Conservation (phyloP, 1,140 invertebrate species). For the Magallana angulata region DNA sequence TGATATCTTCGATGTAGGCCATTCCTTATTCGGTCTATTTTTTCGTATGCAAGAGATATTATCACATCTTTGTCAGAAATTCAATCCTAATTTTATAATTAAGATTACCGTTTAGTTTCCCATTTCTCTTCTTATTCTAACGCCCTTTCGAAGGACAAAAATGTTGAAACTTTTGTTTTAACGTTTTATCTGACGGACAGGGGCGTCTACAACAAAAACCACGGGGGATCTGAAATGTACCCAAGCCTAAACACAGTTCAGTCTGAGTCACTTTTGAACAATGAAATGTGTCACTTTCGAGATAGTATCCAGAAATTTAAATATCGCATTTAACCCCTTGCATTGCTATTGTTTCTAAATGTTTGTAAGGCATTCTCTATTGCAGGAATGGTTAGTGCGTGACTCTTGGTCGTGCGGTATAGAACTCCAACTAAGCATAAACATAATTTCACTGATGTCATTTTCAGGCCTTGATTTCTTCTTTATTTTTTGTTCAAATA, state of each 20-base stretch:
- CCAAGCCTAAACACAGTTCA: constrained; percentile 9
- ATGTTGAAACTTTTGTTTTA: constrained; percentile 3
- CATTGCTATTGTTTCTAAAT: constrained; percentile 36
- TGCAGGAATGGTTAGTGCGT: not conserved
- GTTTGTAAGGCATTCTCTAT: not conserved
- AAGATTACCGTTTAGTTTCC: not conserved
- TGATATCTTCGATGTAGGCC: not conserved
- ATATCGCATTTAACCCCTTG: constrained; percentile 35
- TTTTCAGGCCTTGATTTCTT: not conserved
- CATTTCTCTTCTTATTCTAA: not conserved
- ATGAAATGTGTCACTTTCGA: constrained; percentile 4
- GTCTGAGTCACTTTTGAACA: not conserved
- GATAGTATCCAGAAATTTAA: constrained; percentile 21
- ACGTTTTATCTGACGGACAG: not conserved
- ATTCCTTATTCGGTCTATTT: not conserved
- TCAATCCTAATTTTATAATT: not conserved
- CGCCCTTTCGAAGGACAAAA: not conserved
- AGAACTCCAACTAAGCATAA: too few relatives aligned
- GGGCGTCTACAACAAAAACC: constrained; percentile 7
- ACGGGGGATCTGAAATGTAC: not conserved
- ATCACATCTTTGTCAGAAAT: constrained; percentile 13
- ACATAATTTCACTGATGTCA: constrained; percentile 6
- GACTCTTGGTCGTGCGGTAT: not conserved
- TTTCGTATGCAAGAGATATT: not conserved
- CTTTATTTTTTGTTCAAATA: too few relatives aligned